Base-by-base conservation (phyloP, 2,888 invertebrate species). In the Macrosiphum euphorbiae region DNA sequence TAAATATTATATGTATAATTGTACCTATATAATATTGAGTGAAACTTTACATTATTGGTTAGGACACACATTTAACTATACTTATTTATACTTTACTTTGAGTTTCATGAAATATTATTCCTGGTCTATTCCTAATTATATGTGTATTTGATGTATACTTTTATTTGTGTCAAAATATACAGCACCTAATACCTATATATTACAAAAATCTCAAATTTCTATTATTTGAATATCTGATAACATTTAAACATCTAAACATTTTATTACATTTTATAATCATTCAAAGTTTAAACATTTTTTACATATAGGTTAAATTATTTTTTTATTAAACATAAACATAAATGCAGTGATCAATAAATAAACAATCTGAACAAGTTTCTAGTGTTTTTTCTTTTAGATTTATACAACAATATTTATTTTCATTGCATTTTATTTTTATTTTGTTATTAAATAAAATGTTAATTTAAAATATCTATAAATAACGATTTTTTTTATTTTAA, bases 391-490 rank as follows among this genome's bases (percentile, higher is more conserved):
- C 78, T 78, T 35, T 20, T 78, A 78, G 20, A 78, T 35, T 35
- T 35, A 35, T 35, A 78, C 35, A 78, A 78, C 67, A 78, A 78
- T 78, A 78, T 20, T 35, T 78, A 78, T 78, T 78, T 35, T 78
- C 7, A 5, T 78, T 78, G 20, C 35, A 78, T 35, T 78, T 35
- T 78, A n/a, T 35, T 78, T 35, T 78, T 35, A 35, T 35, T 35
- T 78, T 78, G 35, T 35, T 35, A 78, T 78, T 35, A 78, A 78
- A 35, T 35, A 78, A 35, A 78, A 35, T 35, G 78, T 35, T 78
- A 78, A 78, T 78, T 78, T 78, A 35, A 78, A 78, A 78, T 78
- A 35, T 78, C 47, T 35, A 88, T n/a, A 52, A 88, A 35, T 78
- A 78, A 78, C 78, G 35, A 35, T 10, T 78, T 78, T 78, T 35